Evolutionary conservation across 2,113 vertebrate species (phyloP), one percentile per base, ranked within the genome.

Genomic region (Ciconia stormi): DNA sequence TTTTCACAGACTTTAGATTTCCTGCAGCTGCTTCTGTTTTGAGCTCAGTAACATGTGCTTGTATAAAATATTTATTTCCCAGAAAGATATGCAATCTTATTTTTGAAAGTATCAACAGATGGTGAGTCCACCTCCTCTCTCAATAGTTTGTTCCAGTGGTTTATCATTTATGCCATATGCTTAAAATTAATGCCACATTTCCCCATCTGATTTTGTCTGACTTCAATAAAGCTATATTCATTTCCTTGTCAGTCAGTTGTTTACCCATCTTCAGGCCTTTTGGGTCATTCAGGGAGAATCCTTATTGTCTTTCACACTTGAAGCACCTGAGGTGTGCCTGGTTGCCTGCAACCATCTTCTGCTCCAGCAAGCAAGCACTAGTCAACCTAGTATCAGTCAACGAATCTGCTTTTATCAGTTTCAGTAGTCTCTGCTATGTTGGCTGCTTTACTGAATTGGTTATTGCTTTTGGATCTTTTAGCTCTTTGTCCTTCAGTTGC

Each of bases 1-100:
- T 92, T 95, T 91, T 92, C 76, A 90, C 40, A 91, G 69, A 81
- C 50, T 83, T 92, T 44, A 61, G 38, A 87, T 94, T 94, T 96
- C 62, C 82, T 83, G 55, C 59, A 94, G 70, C 66, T 90, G 79
- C 82, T 85, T 88, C 66, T 96, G 90, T 95, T 96, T 93, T 86
- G 58, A 93, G 63, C 50, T 92, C 66, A 88, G 74, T 80, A 86
- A 70, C 58, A 82, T 85, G 85, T 80, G 74, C 53, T 88, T 81
- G 50, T 93, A n/a, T 93, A 77, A 94, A 96, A 96, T 93, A 95
- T 95, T 96, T 96, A 88, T 96, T 96, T 96, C 90, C 58, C 82
- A 92, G 85, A 80, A 95, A 96, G 82, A 88, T 83, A 77, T 55
- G 46, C 32, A 92, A 61, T 85, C 44, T 79, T 93, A 73, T 72